A percentile compares a stretch with the other conserved stretches of the same genome.
Evolutionary conservation across 2,113 vertebrate species (phyloP).

Genomic region (Delphinus delphis): DNA sequence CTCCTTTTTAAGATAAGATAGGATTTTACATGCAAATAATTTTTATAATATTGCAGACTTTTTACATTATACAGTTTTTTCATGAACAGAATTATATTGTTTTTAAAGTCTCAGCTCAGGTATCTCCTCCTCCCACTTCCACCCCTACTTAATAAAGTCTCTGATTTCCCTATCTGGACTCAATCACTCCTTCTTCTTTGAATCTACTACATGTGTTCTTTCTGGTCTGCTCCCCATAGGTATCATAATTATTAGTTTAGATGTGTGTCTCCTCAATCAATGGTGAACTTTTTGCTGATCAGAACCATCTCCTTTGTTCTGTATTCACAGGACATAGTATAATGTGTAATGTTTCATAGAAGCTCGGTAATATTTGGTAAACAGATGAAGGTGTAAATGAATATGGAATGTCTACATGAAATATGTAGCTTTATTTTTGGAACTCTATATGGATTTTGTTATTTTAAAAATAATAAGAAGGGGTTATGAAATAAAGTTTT

Average conservation of each 20-base stretch:
- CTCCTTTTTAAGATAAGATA: not conserved
- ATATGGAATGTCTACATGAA: not conserved
- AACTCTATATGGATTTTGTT: not conserved
- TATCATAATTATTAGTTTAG: not conserved
- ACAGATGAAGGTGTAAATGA: not conserved
- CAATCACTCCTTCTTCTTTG: not conserved
- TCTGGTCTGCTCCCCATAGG: not conserved
- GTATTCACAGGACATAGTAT: not conserved
- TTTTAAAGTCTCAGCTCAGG: not conserved
- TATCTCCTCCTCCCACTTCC: not conserved
- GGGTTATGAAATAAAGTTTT: not conserved
- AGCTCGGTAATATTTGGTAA: not conserved
- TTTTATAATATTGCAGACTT: not conserved
- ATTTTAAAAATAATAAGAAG: not conserved
- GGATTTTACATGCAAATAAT: not conserved
- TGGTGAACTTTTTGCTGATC: not conserved
- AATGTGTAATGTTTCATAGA: not conserved
- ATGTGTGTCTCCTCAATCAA: not conserved
- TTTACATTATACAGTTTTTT: not conserved
- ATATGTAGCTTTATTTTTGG: not conserved
- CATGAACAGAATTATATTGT: not conserved
- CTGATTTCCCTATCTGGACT: not conserved
- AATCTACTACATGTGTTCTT: not conserved
- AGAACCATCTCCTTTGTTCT: not conserved
- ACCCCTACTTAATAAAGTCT: not conserved